Evolutionary conservation across 2,888 invertebrate genomes (phyloP), one percentile per base, ranked within the genome.

Genomic region (Cantharis nigra): DNA sequence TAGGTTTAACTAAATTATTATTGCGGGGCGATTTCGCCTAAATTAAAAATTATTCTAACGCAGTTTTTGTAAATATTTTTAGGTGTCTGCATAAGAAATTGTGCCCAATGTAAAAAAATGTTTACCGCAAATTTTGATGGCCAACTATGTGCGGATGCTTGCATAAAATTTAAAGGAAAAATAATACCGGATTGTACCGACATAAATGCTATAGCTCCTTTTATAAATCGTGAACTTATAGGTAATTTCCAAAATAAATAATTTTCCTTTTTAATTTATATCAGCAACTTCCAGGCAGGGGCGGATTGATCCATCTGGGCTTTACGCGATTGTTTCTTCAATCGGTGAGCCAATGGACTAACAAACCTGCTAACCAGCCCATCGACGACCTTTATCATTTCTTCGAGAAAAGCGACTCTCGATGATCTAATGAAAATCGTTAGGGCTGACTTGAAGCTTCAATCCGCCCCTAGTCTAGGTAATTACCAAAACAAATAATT

Each of bases 41-140:
- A 20, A 3, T 26, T 9, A 5, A 26, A 33, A 33, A 33, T 33
- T 33, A 23, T 33, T 71, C 20, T 49, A 64, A 72, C 10, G 9
- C 4, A 23, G 1, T 62, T 71, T 72, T 33, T 33, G 0, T 49
- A 49, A n/a, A 49, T 62, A 70, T 85, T 86, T 16, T 67, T 78
- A 87, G 94, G 94, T 81, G 91, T 94, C 72, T 96, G 96, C 88
- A 93, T 96, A 78, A 92, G 95, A 83, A 97, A 97, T 89, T 97
- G 97, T 86, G 96, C 95, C 0, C 96, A 96, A 85, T 97, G 96
- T 89, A 96, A 95, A 89, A 95, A 95, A 88, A 96, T 96, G 94
- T 94, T 95, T 81, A 96, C 96, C 0, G 92, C 92, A 0, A 96
- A 95, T 90, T 97, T 97, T 89, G 94, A 96, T 85, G 96, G 96